Percentiles rank a stretch among this genome's conserved stretches.
Evolutionary conservation across 2,797 vertebrate species (phyloP).

Genomic region (Leucoraja ocellata): DNA sequence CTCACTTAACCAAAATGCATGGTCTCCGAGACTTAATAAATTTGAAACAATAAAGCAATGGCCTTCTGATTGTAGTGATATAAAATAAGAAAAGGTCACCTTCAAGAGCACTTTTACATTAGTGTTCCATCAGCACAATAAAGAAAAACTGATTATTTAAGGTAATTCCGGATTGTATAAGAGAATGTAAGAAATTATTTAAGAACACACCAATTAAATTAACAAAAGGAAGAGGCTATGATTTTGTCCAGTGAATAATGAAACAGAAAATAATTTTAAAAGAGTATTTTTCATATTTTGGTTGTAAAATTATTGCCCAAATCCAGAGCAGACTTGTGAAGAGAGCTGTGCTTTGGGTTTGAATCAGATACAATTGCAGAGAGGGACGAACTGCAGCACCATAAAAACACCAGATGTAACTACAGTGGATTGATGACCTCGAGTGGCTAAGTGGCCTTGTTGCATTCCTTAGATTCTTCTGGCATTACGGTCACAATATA

Average conservation of each 20-base stretch:
- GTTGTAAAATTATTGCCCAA: not conserved
- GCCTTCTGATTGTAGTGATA: no score
- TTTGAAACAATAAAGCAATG: no score
- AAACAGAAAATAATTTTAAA: not conserved
- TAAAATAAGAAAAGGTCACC: no score
- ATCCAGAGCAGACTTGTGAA: not conserved
- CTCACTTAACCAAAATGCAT: no score
- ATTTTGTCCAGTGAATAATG: not conserved
- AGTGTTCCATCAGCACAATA: not conserved
- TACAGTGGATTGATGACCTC: not conserved
- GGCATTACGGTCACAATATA: not conserved
- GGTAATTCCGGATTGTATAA: not conserved
- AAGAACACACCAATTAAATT: not conserved
- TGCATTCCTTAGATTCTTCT: slow-evolving; percentile 17
- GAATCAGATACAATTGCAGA: not conserved
- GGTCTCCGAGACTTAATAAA: no score
- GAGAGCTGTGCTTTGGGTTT: not conserved
- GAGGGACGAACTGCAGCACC: not conserved
- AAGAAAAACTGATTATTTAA: not conserved
- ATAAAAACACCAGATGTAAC: slow-evolving; percentile 15
- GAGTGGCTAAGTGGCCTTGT: slow-evolving; percentile 1
- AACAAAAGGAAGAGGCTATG: not conserved
- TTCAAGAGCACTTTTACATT: no score
- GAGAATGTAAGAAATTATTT: not conserved
- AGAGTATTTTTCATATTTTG: not conserved